Percentiles rank a stretch among this genome's conserved stretches.
Evolutionary conservation across 2,113 vertebrate genomes (phyloP).

Genomic region (Parus major): DNA sequence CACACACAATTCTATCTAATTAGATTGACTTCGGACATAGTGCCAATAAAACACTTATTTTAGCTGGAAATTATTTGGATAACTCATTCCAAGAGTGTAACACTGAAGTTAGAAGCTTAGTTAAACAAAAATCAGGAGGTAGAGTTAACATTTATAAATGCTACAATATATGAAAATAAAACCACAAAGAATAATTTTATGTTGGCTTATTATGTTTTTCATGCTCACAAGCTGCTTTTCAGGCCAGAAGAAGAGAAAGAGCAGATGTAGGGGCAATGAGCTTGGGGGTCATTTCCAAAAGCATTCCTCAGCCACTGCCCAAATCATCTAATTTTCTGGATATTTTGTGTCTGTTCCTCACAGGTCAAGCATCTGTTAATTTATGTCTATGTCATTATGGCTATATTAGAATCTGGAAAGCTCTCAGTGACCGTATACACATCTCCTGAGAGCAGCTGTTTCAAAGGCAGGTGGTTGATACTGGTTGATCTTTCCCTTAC

Average conservation of each 20-base stretch:
- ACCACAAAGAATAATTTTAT: neutral
- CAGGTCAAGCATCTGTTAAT: neutral
- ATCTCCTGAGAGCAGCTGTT: neutral
- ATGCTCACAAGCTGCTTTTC: neutral
- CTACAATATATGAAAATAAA: neutral
- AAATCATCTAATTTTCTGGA: neutral
- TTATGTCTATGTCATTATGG: neutral
- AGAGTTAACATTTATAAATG: neutral
- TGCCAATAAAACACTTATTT: neutral
- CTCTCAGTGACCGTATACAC: neutral
- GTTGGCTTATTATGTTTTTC: neutral
- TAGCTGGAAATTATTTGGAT: neutral
- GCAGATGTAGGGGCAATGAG: neutral
- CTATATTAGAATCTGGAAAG: neutral
- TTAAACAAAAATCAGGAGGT: neutral
- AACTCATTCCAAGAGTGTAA: neutral
- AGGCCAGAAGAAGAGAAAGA: neutral
- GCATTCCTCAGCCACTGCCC: neutral
- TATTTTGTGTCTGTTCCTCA: neutral
- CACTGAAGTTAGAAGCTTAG: neutral
- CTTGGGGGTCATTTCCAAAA: neutral
- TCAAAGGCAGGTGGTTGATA: neutral
- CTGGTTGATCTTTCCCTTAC: no score
- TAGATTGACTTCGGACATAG: neutral
- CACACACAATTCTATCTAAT: neutral